Evolutionary conservation across 2,113 vertebrate genomes (phyloP).

Genomic region (Istiophorus platypterus): DNA sequence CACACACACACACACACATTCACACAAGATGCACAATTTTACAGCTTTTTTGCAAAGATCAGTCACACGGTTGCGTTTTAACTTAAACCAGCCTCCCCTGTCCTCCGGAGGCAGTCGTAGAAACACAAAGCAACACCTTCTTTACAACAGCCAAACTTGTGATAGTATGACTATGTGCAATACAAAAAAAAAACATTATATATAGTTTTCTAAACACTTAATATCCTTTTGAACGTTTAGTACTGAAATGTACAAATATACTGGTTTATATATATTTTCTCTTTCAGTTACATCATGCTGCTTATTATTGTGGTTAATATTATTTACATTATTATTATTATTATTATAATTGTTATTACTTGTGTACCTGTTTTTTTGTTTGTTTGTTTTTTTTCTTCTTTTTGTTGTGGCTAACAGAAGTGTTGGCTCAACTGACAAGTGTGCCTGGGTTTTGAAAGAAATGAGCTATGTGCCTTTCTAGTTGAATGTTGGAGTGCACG

Average conservation of each 20-base stretch:
- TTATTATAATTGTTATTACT: constrained; percentile 79
- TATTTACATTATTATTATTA: constrained; percentile 79
- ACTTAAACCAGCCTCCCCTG: constrained; percentile 33
- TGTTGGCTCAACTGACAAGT: constrained; percentile 82
- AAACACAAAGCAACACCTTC: constrained; percentile 54
- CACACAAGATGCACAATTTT: constrained; percentile 31
- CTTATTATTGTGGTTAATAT: constrained; percentile 87
- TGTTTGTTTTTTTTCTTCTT: no score
- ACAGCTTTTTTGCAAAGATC: constrained; percentile 49
- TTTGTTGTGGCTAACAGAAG: constrained; percentile 71
- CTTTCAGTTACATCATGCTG: constrained; percentile 92
- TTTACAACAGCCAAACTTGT: constrained; percentile 82
- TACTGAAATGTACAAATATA: constrained; percentile 85
- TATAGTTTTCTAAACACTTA: constrained; percentile 85
- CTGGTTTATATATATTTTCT: constrained; percentile 81
- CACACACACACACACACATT: constrained; percentile 3
- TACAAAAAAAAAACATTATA: constrained; percentile 84
- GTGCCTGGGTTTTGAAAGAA: constrained; percentile 84
- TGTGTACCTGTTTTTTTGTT: constrained; percentile 77
- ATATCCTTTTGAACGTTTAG: constrained; percentile 76
- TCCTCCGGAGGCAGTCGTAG: constrained; percentile 18
- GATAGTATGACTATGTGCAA: constrained; percentile 94
- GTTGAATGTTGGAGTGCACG: constrained; percentile 77
- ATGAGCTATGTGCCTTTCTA: constrained; percentile 80
- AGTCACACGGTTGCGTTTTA: constrained; percentile 35